Evolutionary conservation across 2,888 invertebrate genomes (phyloP), one percentile per base, ranked within the genome.

Genomic region (Rhopalosiphum nymphaeae): DNA sequence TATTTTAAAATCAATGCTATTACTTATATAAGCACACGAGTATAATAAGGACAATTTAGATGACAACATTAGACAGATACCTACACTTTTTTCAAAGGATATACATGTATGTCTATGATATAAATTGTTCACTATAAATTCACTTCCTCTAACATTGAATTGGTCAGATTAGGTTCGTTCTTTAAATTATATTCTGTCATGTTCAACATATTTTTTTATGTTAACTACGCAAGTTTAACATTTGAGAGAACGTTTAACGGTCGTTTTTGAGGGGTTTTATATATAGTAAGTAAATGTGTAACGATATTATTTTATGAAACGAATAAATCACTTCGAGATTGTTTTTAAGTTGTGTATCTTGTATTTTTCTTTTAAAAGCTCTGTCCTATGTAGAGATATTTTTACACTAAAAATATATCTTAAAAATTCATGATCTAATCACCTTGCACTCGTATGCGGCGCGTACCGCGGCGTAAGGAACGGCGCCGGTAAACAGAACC

Each of bases 361-460:
- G 11, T 53, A 53, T 53, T 49, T 49, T 49, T 49, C 49, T 49
- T 13, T 13, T 13, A 49, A 53, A 53, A 21, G 16, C 21, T 53
- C 21, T 53, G 53, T 53, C 53, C 78, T 36, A 78, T 7, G 2
- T 36, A 78, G 9, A 9, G 36, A 7, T 5, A 1, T 36, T 36
- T 21, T 36, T 78, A 2, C 78, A 36, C 2, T 16, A 36, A 78
- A 21, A 16, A 21, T 78, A 16, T 7, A 2, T 16, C 36, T 36
- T 36, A 16, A n/a, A 36, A 36, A 78, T 36, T 13, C n/a, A 16
- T 84, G 36, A 42, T 42, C 84, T 84, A 44, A 67, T 85, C 0
- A 88, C 92, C 92, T 92, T 92, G 87, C 92, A 92, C 42, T 92
- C 92, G 67, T 92, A 92, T 0, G 92, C 36, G 26, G 92, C 92